Conservation (phyloP, 2,797 vertebrate genomes). For the Lepus townsendii region DNA sequence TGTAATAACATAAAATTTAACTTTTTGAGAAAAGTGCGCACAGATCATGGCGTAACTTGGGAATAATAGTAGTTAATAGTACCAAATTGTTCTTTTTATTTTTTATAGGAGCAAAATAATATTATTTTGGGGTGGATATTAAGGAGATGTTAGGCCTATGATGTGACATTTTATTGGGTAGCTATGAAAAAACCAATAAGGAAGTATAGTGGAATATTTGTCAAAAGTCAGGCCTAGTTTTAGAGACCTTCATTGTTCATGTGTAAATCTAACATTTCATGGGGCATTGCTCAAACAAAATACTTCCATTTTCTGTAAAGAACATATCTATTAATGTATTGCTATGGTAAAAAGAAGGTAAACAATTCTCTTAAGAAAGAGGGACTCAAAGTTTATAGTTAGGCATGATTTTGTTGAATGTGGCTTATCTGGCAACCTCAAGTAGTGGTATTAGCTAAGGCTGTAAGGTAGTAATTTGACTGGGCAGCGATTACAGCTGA, state of each 20-base stretch:
- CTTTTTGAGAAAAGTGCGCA: neutral
- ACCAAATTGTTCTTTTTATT: neutral
- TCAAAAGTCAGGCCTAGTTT: neutral
- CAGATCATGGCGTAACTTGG: neutral
- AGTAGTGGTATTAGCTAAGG: neutral
- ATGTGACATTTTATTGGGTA: neutral
- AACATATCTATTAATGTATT: slow-evolving; percentile 13
- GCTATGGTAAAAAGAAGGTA: neutral
- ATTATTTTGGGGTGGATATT: neutral
- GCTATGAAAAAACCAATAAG: neutral
- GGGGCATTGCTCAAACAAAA: neutral
- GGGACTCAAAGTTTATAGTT: neutral
- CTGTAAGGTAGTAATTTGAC: neutral
- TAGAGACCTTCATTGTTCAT: neutral
- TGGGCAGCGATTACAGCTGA: neutral
- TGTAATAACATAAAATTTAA: neutral
- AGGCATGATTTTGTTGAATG: neutral
- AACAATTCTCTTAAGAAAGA: slow-evolving; percentile 20
- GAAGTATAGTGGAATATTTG: neutral
- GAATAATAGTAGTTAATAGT: neutral
- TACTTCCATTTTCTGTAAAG: neutral
- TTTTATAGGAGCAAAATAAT: slow-evolving; percentile 9
- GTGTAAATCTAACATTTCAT: neutral
- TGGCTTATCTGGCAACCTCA: neutral
- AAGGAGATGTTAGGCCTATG: neutral